These are phyloP conservation scores for Onychorhynchus coronatus DNA, from an alignment of 2,113 vertebrate genomes.

Conservation along the genomic window DNA sequence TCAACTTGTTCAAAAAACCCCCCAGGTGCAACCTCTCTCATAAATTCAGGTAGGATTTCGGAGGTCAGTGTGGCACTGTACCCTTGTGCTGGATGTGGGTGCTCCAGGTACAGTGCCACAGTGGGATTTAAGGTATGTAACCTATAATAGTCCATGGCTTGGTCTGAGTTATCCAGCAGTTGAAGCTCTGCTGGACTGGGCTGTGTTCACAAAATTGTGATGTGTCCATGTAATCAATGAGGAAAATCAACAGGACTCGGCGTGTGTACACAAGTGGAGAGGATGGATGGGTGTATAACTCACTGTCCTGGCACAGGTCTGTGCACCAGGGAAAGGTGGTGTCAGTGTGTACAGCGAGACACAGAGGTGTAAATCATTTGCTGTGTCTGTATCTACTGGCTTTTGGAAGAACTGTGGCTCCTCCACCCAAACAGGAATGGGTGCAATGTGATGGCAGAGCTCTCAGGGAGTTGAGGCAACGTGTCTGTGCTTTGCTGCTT, in stretches of 20 bases:
- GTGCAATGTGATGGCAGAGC: neutral
- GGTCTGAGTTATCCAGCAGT: neutral
- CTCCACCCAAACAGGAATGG: neutral
- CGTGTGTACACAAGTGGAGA: neutral
- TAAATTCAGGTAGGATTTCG: neutral
- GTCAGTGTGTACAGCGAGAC: neutral
- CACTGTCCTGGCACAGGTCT: neutral
- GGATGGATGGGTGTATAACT: slow-evolving; percentile 25
- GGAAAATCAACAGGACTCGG: neutral
- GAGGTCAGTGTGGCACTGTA: neutral
- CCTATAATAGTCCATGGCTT: neutral
- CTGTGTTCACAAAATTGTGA: neutral
- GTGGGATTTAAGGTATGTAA: neutral
- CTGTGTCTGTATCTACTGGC: neutral
- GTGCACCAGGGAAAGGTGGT: neutral
- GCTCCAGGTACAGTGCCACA: neutral
- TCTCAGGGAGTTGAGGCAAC: neutral
- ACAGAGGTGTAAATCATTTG: neutral
- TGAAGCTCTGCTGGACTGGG: neutral
- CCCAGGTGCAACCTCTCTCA: neutral
- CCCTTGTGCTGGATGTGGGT: neutral
- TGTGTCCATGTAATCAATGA: neutral
- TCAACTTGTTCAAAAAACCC: neutral
- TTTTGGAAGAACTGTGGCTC: neutral
- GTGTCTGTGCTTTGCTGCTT: neutral